A percentile compares a stretch with the other conserved stretches of the same genome.
These are phyloP conservation scores for Orientallactaga bullata DNA, from an alignment of 2,113 vertebrate genomes.

Conservation along the genomic window DNA sequence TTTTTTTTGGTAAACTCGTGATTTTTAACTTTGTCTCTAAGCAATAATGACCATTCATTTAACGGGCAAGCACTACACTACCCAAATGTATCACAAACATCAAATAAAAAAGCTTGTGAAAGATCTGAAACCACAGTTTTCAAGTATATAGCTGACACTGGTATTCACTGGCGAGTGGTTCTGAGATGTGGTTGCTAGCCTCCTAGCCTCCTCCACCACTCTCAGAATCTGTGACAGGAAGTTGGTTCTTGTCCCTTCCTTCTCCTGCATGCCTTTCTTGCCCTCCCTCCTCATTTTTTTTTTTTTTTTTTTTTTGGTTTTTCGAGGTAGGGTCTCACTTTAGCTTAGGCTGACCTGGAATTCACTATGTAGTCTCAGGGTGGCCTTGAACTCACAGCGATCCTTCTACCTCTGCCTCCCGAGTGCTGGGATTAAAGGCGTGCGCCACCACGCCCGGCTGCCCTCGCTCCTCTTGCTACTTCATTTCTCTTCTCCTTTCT, in stretches of 20 bases:
- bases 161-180: background rate
- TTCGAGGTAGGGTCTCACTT: too few species aligned
- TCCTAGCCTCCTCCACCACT: background rate
- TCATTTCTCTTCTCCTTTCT: background rate
- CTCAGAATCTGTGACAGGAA: background rate
- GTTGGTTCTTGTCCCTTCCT: background rate
- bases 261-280: background rate
- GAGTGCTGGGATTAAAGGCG: too few species aligned
- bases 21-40: conserved; percentile 32
- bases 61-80: background rate
- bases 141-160: background rate
- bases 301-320: too few species aligned
- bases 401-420: too few species aligned
- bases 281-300: too few species aligned
- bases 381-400: too few species aligned
- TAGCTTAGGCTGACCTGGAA: too few species aligned
- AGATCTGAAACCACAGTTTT: background rate
- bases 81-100: background rate
- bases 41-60: background rate
- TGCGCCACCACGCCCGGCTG: too few species aligned
- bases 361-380: too few species aligned
- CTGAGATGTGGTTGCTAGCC: background rate
- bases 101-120: background rate
- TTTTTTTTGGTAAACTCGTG: background rate
- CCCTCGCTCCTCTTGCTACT: too few species aligned